Evolutionary conservation across 1,140 invertebrate genomes (phyloP).

Genomic region (Drosophila carrolli): DNA sequence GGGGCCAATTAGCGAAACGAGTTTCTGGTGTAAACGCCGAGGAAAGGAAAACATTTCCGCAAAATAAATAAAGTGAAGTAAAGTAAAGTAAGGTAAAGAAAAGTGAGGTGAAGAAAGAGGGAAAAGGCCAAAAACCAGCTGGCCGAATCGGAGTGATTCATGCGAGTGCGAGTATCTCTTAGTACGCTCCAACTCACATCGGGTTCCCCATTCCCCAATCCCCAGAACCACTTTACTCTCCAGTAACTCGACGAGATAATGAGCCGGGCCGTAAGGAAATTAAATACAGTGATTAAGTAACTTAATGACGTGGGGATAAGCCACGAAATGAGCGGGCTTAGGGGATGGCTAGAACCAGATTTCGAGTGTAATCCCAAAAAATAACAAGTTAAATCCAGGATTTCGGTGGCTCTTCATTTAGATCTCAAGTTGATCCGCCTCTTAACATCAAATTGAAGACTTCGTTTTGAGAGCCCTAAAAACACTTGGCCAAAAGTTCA

Average conservation of each 20-base stretch:
- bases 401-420: conserved; percentile 14
- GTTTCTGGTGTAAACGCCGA: conserved; percentile 47
- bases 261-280: conserved; percentile 71
- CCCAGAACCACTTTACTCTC: conserved; percentile 12
- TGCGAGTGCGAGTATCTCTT: conserved; percentile 60
- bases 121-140: conserved; percentile 54
- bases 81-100: background rate
- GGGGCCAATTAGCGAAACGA: conserved; percentile 67
- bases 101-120: background rate
- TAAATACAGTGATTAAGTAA: conserved; percentile 83
- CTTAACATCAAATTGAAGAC: conserved; percentile 20
- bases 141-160: conserved; percentile 71
- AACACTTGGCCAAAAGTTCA: conserved; percentile 35
- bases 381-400: conserved; percentile 20
- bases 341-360: conserved; percentile 9
- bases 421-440: conserved; percentile 27
- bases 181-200: conserved; percentile 74
- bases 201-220: conserved; percentile 7
- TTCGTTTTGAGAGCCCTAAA: conserved; percentile 2
- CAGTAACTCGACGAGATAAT: conserved; percentile 63
- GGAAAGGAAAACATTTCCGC: conserved; percentile 71
- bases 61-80: conserved; percentile 51
- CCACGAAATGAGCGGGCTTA: conserved; percentile 25
- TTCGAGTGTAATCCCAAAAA: conserved; percentile 34
- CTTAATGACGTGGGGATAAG: conserved; percentile 79